Conservation (phyloP, 2,797 vertebrate genomes). For the Crocidura indochinensis region DNA sequence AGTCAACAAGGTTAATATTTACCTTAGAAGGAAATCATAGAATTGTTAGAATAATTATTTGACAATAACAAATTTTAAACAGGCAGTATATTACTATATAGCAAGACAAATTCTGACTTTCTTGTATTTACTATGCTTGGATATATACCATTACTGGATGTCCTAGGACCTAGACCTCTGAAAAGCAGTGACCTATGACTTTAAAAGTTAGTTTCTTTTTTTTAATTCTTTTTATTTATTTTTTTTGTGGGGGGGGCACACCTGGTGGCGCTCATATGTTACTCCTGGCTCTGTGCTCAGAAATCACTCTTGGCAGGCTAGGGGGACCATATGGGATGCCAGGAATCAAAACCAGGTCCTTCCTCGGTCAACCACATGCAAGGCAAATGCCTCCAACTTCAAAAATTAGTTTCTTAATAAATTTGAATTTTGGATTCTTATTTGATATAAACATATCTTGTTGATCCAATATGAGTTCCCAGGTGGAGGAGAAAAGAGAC, state of each 20-base stretch:
- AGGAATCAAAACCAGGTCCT: too few relatives aligned
- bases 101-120: background rate
- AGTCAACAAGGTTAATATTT: conserved; percentile 22
- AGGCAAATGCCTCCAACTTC: too few relatives aligned
- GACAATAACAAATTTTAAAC: conserved; percentile 29
- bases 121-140: background rate
- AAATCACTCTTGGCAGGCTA: too few relatives aligned
- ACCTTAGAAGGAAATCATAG: background rate
- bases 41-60: conserved; percentile 59
- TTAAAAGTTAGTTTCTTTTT: background rate
- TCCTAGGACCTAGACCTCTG: background rate
- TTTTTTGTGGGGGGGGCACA: too few relatives aligned
- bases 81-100: background rate
- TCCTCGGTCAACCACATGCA: too few relatives aligned
- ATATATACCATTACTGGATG: background rate
- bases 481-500: background rate
- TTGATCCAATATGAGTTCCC: background rate
- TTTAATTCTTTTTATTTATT: too few relatives aligned
- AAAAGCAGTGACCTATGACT: background rate
- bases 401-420: background rate
- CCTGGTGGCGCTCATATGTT: too few relatives aligned
- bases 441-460: conserved; percentile 17
- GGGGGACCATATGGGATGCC: too few relatives aligned
- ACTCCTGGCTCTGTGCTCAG: too few relatives aligned
- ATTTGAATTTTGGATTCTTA: background rate